phyloP scores from a whole-genome alignment of 1,140 invertebrate species.

The Kradibia gibbosae region DNA sequence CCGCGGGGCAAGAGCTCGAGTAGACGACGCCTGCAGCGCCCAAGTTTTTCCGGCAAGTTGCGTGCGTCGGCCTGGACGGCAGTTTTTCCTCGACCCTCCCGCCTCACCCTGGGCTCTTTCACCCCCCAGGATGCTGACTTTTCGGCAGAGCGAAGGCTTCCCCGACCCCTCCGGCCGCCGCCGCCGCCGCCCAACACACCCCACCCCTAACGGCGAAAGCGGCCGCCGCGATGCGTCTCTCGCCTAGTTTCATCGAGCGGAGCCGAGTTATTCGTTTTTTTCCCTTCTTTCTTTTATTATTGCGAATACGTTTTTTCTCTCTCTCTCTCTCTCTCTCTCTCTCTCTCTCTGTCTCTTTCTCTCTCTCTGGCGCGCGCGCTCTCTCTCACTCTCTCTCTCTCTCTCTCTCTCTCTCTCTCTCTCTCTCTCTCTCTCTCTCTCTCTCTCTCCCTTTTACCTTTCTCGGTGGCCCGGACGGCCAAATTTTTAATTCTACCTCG shows the following conservation, averaged over 20 bases:
- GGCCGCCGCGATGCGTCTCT: too few relatives aligned
- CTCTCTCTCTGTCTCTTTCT: too few relatives aligned
- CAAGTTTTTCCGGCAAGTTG: slow-evolving; percentile 48
- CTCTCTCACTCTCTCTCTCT: too few relatives aligned
- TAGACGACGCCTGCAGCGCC: slow-evolving; percentile 2
- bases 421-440: too few relatives aligned
- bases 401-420: too few relatives aligned
- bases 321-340: too few relatives aligned
- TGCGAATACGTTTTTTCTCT: not conserved
- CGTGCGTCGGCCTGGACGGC: slow-evolving; percentile 19
- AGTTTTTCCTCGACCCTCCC: slow-evolving; percentile 20
- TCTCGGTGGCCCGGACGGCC: not conserved
- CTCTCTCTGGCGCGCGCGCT: too few relatives aligned
- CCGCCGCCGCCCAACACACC: not conserved
- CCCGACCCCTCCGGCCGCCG: not conserved
- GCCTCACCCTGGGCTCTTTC: not conserved
- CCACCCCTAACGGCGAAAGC: too few relatives aligned
- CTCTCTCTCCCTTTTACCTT: too few relatives aligned
- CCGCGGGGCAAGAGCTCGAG: slow-evolving; percentile 20
- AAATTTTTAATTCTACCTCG: slow-evolving; percentile 44
- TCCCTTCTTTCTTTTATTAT: slow-evolving; percentile 9
- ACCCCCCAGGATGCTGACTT: not conserved
- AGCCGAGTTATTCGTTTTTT: too few relatives aligned
- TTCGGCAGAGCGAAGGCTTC: not conserved
- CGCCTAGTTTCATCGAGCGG: too few relatives aligned